These are phyloP conservation scores for Helarctos malayanus DNA, from an alignment of 2,797 vertebrate species.

Conservation along the genomic window DNA sequence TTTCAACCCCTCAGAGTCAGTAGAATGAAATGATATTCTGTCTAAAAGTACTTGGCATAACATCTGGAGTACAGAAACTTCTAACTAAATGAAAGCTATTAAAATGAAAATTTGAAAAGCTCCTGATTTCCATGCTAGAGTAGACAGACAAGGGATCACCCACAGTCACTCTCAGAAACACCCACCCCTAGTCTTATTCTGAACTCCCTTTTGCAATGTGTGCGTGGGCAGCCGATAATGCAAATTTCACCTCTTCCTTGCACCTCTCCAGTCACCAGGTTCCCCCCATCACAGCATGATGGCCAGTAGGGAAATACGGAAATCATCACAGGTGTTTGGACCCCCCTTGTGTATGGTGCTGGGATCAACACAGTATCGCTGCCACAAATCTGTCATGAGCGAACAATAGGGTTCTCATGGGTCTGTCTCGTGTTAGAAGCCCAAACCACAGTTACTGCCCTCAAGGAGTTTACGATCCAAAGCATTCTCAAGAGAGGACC, in stretches of 20 bases:
- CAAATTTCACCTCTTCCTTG: neutral
- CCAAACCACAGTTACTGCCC: neutral
- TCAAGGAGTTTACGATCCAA: neutral
- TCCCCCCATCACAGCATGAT: accelerated
- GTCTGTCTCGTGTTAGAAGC: neutral
- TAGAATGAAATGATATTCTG: conserved; percentile 9
- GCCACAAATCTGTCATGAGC: neutral
- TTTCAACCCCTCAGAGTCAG: neutral
- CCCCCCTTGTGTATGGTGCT: neutral
- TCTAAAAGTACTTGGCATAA: neutral
- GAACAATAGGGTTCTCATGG: neutral
- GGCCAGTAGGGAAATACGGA: neutral
- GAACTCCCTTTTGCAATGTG: neutral
- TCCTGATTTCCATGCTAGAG: neutral
- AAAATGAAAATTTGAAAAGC: neutral
- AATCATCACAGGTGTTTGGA: neutral
- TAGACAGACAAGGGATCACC: neutral
- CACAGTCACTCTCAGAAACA: neutral
- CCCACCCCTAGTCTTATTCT: neutral
- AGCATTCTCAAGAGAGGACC: neutral
- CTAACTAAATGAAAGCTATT: neutral
- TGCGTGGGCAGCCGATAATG: neutral
- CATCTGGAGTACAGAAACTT: neutral
- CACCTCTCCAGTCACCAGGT: neutral
- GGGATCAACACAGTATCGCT: neutral